These are phyloP conservation scores for Stenodera caucasica DNA, from an alignment of 2,888 invertebrate species.

Conservation along the genomic window DNA sequence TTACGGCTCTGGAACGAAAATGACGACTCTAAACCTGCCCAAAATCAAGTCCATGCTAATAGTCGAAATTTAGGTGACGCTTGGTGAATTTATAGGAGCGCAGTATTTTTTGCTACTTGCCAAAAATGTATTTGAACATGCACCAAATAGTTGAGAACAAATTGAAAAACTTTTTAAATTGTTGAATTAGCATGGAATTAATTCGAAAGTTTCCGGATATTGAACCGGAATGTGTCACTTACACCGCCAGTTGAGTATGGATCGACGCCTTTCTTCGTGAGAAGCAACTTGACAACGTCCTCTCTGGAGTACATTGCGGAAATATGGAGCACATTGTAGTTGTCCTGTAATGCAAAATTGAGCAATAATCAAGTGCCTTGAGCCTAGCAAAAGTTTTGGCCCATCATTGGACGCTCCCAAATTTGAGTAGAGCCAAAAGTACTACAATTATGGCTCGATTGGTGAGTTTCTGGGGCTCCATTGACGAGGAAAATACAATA, in stretches of 20 bases:
- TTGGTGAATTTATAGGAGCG: too few species aligned
- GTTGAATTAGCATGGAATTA: neutral
- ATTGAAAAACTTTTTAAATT: neutral
- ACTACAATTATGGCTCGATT: too few species aligned
- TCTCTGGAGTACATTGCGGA: slow-evolving; percentile 94
- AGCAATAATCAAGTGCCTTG: too few species aligned
- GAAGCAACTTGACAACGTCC: slow-evolving; percentile 88
- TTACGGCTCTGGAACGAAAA: slow-evolving; percentile 73
- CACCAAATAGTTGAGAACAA: neutral
- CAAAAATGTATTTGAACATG: too few species aligned
- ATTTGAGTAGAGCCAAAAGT: too few species aligned
- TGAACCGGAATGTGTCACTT: slow-evolving; percentile 55
- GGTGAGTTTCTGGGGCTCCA: too few species aligned
- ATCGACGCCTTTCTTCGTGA: slow-evolving; percentile 88
- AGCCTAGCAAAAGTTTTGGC: too few species aligned
- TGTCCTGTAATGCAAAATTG: slow-evolving; percentile 71
- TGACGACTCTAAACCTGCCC: neutral
- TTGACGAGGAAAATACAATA: too few species aligned
- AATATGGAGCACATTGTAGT: slow-evolving; percentile 92
- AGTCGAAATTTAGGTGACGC: too few species aligned
- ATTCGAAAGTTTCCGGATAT: neutral
- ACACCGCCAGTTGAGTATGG: slow-evolving; percentile 93
- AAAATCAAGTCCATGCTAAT: neutral
- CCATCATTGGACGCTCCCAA: too few species aligned
- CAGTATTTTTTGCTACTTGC: too few species aligned